Percentiles rank a stretch among this genome's conserved stretches.
Conservation (phyloP, 2,113 vertebrate species). For the Climacteris rufus region DNA sequence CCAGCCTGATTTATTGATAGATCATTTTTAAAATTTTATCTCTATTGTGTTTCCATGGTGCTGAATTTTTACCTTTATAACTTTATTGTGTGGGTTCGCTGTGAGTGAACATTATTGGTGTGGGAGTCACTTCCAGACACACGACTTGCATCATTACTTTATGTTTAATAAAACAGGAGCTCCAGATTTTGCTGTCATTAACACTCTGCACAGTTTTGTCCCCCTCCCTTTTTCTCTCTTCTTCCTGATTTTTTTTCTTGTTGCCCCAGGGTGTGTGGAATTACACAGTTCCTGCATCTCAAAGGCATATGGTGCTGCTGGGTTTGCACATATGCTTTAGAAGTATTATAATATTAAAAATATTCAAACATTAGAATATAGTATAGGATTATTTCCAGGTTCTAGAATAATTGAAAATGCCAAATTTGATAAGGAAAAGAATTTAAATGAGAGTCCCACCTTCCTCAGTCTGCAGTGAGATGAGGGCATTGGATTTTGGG, state of each 20-base stretch:
- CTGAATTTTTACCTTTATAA: constrained; percentile 36
- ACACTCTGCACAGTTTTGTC: background rate
- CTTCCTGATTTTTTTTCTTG: background rate
- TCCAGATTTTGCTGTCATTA: background rate
- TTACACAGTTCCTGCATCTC: background rate
- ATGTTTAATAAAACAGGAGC: constrained; percentile 17
- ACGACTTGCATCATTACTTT: background rate
- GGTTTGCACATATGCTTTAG: background rate
- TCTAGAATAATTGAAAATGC: background rate
- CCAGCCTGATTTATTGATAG: constrained; percentile 1
- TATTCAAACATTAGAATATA: background rate
- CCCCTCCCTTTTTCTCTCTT: background rate
- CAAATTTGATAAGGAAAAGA: background rate
- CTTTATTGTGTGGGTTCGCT: background rate
- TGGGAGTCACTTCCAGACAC: constrained; percentile 3
- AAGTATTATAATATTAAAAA: background rate
- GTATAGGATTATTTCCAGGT: background rate
- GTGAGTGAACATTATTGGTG: background rate
- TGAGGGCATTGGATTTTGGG: background rate
- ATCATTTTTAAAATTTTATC: background rate
- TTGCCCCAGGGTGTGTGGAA: background rate
- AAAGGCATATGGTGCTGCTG: background rate
- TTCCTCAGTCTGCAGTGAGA: background rate
- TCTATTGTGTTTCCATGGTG: constrained; percentile 48
- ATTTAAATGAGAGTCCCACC: background rate